Evolutionary conservation across 2,113 vertebrate genomes (phyloP).

Genomic region (Hepsetus odoe): DNA sequence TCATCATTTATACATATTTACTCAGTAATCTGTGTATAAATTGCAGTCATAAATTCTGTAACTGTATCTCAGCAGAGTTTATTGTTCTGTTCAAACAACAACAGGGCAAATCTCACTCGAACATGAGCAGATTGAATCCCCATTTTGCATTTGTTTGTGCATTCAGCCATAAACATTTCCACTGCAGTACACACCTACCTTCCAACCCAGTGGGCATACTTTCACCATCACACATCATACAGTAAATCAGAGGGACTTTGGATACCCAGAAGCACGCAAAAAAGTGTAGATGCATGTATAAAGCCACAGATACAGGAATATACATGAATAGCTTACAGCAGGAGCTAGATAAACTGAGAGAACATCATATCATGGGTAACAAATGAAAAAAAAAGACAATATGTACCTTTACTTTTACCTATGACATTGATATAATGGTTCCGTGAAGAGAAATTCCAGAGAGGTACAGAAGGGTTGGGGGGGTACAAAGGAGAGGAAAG

Average conservation of each 20-base stretch:
- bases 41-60: not conserved
- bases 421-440: slow-evolving; percentile 88
- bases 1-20: no score
- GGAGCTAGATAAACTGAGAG: slow-evolving; percentile 51
- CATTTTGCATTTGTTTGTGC: slow-evolving; percentile 19
- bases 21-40: not conserved
- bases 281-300: slow-evolving; percentile 50
- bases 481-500: slow-evolving; percentile 60
- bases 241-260: slow-evolving; percentile 38
- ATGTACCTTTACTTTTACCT: slow-evolving; percentile 96
- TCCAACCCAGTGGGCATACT: slow-evolving; percentile 60
- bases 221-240: slow-evolving; percentile 45
- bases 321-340: slow-evolving; percentile 37
- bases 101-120: slow-evolving; percentile 19
- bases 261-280: slow-evolving; percentile 41
- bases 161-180: slow-evolving; percentile 33
- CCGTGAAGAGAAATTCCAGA: slow-evolving; percentile 73
- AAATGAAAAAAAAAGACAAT: slow-evolving; percentile 74
- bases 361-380: slow-evolving; percentile 59
- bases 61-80: not conserved
- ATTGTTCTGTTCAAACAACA: slow-evolving; percentile 7
- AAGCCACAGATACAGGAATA: slow-evolving; percentile 50
- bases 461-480: slow-evolving; percentile 55
- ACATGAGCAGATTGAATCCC: not conserved
- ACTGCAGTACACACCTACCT: slow-evolving; percentile 69